phyloP scores from a whole-genome alignment of 2,888 invertebrate genomes.

The Dorcus parallelipipedus region DNA sequence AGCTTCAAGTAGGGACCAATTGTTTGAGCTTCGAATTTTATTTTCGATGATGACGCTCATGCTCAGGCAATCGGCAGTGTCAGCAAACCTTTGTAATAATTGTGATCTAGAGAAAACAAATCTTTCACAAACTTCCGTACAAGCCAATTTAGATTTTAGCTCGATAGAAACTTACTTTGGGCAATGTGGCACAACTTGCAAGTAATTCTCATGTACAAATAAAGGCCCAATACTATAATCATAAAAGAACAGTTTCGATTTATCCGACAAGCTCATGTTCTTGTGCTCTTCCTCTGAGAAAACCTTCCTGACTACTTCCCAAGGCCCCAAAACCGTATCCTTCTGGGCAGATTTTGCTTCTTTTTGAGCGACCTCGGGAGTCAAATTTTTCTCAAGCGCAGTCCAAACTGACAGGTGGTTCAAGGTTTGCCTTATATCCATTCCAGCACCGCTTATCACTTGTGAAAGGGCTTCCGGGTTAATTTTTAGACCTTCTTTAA shows the following conservation, averaged over 20 bases:
- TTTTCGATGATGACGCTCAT: constrained; percentile 82
- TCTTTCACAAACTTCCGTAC: background rate
- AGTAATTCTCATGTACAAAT: constrained; percentile 97
- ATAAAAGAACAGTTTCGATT: constrained; percentile 89
- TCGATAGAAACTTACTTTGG: constrained; percentile 56
- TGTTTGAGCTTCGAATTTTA: constrained; percentile 71
- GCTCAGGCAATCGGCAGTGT: constrained; percentile 82
- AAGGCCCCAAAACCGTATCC: constrained; percentile 86
- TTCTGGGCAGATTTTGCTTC: constrained; percentile 68
- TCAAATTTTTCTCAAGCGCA: constrained; percentile 54
- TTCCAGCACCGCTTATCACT: constrained; percentile 82
- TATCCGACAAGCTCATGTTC: constrained; percentile 74
- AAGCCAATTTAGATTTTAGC: background rate
- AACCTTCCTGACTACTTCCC: constrained; percentile 89
- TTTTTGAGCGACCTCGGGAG: constrained; percentile 53
- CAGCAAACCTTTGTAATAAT: constrained; percentile 66
- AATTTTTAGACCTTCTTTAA: constrained; percentile 83
- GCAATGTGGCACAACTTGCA: constrained; percentile 72
- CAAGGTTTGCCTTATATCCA: constrained; percentile 91
- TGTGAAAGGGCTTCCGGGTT: constrained; percentile 72
- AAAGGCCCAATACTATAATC: constrained; percentile 96
- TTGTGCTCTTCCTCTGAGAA: constrained; percentile 79
- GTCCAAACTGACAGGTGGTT: constrained; percentile 85
- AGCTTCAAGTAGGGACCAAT: constrained; percentile 84
- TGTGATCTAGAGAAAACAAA: constrained; percentile 49